Evolutionary conservation across 2,113 vertebrate species (phyloP), one percentile per base, ranked within the genome.

Genomic region (Oryzias javanicus): DNA sequence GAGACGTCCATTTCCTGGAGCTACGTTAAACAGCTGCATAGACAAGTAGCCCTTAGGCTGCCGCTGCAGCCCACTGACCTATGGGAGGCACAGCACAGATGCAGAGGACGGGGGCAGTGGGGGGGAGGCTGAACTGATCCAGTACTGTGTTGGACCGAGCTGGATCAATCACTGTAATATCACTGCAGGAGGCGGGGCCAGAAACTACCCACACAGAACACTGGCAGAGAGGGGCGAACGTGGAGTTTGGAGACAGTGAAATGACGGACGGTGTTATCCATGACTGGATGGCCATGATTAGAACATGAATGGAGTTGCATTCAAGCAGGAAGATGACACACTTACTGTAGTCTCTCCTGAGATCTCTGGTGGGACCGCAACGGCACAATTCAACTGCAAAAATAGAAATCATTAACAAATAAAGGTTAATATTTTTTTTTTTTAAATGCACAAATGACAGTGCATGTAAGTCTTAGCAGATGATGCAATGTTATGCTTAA

Each of bases 111-210:
- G 91, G 89, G 58, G 91, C 91, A 18, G 88, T 90, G 70, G 90
- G 90, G 29, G 90, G 89, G 61, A 93, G 92, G 74, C 80, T 89
- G 83, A 93, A 93, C 76, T 90, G 90, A 78, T 92, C 90, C 87
- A 92, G 74, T 24, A 92, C 88, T 17, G 89, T 89, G 83, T 93
- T 93, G 84, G 91, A 81, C 52, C 89, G 88, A 17, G 90, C 84
- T 15, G 92, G 92, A 79, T 93, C 90, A 60, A 93, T 91, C 76
- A 93, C 88, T 51, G 90, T 91, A 70, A 93, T 80, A 45, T 90
- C 90, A 72, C 91, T 91, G 79, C 86, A 83, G 82, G 89, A 92
- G 46, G 86, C 86, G 14, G 90, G 90, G 24, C 92, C 91, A 75
- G 89, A 91, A 55, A 92, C 70, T 20, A 87, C 84, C 92, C 92